Evolutionary conservation across 2,113 vertebrate species (phyloP).

Genomic region (Pyxicephalus adspersus): DNA sequence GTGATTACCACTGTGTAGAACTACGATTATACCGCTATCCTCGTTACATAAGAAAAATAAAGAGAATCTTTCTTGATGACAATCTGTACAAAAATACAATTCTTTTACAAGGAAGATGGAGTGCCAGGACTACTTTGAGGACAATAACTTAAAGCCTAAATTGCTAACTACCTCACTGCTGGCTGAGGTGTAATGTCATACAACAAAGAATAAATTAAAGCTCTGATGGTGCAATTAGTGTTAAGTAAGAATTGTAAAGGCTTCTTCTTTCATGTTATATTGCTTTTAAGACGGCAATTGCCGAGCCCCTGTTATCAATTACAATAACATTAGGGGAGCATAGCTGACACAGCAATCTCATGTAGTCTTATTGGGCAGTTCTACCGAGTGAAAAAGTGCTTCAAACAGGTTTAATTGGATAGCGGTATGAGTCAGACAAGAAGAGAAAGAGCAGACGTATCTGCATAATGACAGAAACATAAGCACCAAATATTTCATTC

Average conservation of each 20-base stretch:
- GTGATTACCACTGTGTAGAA: too few relatives aligned
- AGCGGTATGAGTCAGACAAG: not conserved
- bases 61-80: too few relatives aligned
- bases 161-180: conserved; percentile 32
- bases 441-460: not conserved
- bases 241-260: conserved; percentile 52
- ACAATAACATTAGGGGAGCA: conserved; percentile 37
- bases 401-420: conserved; percentile 26
- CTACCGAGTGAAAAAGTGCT: conserved; percentile 37
- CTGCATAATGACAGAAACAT: conserved; percentile 7
- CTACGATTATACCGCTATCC: too few relatives aligned
- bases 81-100: too few relatives aligned
- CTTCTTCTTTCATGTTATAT: conserved; percentile 46
- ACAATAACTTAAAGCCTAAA: not conserved
- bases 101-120: too few relatives aligned
- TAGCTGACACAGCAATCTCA: conserved; percentile 41
- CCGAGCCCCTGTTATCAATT: conserved; percentile 43
- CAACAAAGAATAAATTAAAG: conserved; percentile 50
- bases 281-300: conserved; percentile 28
- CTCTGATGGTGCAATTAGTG: conserved; percentile 49
- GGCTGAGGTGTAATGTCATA: conserved; percentile 36
- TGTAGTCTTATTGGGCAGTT: conserved; percentile 28
- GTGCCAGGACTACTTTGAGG: too few relatives aligned
- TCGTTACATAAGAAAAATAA: too few relatives aligned
- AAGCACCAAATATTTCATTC: not conserved